These are phyloP conservation scores for Chaenocephalus aceratus DNA, from an alignment of 2,113 vertebrate species.

Conservation along the genomic window DNA sequence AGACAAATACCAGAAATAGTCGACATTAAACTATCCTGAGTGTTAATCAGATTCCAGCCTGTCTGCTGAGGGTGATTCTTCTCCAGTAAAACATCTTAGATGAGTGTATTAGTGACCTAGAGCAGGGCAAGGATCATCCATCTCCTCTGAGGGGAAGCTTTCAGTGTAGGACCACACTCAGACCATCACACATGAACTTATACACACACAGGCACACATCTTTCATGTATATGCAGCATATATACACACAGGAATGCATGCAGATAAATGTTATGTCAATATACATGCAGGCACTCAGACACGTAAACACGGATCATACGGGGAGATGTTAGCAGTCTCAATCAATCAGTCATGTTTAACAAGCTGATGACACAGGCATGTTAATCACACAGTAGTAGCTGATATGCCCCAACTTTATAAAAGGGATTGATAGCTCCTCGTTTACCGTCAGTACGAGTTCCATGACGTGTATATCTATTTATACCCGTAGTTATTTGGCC, in stretches of 20 bases:
- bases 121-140: slow-evolving; percentile 46
- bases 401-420: not conserved
- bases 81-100: not conserved
- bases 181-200: slow-evolving; percentile 46
- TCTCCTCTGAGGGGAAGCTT: slow-evolving; percentile 64
- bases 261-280: slow-evolving; percentile 48
- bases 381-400: slow-evolving; percentile 6
- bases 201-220: slow-evolving; percentile 12
- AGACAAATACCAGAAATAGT: not conserved
- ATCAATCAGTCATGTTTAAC: slow-evolving; percentile 9
- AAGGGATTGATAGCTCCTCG: not conserved
- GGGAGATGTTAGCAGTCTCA: slow-evolving; percentile 31
- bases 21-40: not conserved
- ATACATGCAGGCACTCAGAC: slow-evolving; percentile 39
- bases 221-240: slow-evolving; percentile 39
- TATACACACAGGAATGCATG: slow-evolving; percentile 48
- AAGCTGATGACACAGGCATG: not conserved
- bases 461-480: not conserved
- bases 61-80: slow-evolving; percentile 12
- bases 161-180: slow-evolving; percentile 53
- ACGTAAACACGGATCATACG: slow-evolving; percentile 13
- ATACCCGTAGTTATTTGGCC: no score
- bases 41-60: slow-evolving; percentile 1
- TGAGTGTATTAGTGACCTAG: slow-evolving; percentile 56
- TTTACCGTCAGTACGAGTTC: not conserved